A percentile compares a stretch with the other conserved stretches of the same genome.
These are phyloP conservation scores for Eilema depressum DNA, from an alignment of 2,888 invertebrate species.

Conservation along the genomic window DNA sequence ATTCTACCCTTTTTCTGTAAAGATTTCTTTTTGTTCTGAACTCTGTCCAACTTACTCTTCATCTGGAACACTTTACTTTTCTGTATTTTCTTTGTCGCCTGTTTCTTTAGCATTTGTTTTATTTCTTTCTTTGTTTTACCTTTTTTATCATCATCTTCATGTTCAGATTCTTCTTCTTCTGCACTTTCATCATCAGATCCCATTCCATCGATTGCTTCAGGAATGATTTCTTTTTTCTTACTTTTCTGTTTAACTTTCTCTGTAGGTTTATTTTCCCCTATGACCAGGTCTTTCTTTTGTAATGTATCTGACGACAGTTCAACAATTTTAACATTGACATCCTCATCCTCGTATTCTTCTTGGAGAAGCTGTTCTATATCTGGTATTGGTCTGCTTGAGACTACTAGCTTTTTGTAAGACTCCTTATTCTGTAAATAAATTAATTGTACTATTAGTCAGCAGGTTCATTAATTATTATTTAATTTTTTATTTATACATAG, in stretches of 20 bases:
- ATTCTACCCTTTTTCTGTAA: constrained; percentile 73
- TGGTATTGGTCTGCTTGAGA: constrained; percentile 90
- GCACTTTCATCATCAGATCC: constrained; percentile 67
- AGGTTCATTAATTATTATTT: no score
- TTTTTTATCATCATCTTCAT: constrained; percentile 67
- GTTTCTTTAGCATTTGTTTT: constrained; percentile 89
- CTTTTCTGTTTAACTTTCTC: constrained; percentile 51
- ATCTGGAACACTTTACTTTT: constrained; percentile 92
- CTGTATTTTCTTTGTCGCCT: constrained; percentile 91
- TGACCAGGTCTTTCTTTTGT: constrained; percentile 90
- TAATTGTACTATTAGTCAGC: not conserved
- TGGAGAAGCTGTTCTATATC: constrained; percentile 90
- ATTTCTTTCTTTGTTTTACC: constrained; percentile 89
- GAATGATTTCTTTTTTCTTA: constrained; percentile 55
- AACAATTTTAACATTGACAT: constrained; percentile 92
- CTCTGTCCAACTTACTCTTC: constrained; percentile 90
- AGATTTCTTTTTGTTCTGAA: constrained; percentile 90
- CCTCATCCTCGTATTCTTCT: constrained; percentile 92
- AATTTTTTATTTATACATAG: no score
- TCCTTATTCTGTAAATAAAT: constrained; percentile 86
- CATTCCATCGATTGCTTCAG: constrained; percentile 73
- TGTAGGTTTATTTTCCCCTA: constrained; percentile 89
- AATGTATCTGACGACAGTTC: constrained; percentile 91
- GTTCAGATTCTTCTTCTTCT: constrained; percentile 63
- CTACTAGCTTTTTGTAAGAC: constrained; percentile 90